Percentiles rank a stretch among this genome's conserved stretches.
These are phyloP conservation scores for Aphidius gifuensis DNA, from an alignment of 1,140 invertebrate species.

Conservation along the genomic window DNA sequence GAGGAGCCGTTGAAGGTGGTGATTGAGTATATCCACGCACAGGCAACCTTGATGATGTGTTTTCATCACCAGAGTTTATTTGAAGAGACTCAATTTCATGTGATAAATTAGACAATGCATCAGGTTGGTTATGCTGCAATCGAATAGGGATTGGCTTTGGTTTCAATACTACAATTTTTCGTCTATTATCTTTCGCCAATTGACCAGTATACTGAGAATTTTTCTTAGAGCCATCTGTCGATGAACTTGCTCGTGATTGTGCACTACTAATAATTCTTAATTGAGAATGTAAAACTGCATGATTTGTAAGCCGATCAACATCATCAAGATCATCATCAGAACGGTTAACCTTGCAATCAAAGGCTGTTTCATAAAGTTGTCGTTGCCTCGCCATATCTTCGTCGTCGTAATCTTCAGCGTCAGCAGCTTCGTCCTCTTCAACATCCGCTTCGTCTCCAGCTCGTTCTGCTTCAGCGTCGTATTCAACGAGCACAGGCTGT, in stretches of 20 bases:
- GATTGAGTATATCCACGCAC: conserved; percentile 68
- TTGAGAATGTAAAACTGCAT: conserved; percentile 67
- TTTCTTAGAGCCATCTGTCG: conserved; percentile 43
- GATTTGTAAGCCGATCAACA: conserved; percentile 75
- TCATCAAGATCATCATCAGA: conserved; percentile 80
- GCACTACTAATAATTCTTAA: conserved; percentile 31
- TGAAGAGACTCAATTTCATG: conserved; percentile 64
- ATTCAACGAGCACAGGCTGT: conserved; percentile 44
- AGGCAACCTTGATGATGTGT: conserved; percentile 45
- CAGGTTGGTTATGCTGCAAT: conserved; percentile 55
- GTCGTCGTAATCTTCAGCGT: conserved; percentile 61
- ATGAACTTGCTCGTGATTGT: conserved; percentile 37
- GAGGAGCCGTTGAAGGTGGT: conserved; percentile 74
- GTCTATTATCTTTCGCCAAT: conserved; percentile 41
- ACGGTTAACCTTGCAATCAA: conserved; percentile 79
- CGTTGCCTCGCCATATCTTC: conserved; percentile 68
- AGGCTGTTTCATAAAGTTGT: conserved; percentile 84
- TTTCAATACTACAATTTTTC: conserved; percentile 50
- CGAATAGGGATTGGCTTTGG: conserved; percentile 60
- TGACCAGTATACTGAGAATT: conserved; percentile 18
- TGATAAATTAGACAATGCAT: conserved; percentile 58
- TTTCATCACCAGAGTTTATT: conserved; percentile 60
- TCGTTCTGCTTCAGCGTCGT: conserved; percentile 27
- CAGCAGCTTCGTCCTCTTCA: conserved; percentile 46
- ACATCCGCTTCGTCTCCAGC: conserved; percentile 37